Conservation (phyloP, 2,113 vertebrate genomes). For the Chamaea fasciata region DNA sequence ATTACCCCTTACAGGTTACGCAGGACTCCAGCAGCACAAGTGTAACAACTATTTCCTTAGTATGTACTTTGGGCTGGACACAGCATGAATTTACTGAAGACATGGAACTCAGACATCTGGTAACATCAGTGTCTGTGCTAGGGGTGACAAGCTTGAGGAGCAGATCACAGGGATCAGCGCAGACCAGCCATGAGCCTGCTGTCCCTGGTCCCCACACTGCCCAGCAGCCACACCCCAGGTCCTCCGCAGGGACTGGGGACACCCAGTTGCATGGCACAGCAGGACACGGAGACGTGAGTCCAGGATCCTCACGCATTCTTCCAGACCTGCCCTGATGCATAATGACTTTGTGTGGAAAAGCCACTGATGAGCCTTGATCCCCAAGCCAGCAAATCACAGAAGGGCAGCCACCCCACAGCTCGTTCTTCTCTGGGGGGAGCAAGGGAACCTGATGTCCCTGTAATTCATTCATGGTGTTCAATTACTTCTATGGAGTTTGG, state of each 20-base stretch:
- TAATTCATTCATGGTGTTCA: neutral
- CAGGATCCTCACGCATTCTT: accelerated
- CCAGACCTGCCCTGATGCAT: accelerated
- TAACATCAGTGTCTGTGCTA: too few species aligned
- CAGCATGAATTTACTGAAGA: neutral
- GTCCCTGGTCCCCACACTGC: too few species aligned
- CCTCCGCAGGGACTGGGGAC: accelerated
- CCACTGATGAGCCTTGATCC: accelerated
- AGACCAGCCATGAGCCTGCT: accelerated
- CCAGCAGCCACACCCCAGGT: accelerated
- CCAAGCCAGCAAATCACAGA: neutral
- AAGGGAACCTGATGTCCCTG: accelerated
- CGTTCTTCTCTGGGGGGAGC: neutral
- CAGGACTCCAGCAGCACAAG: neutral
- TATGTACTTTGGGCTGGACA: neutral
- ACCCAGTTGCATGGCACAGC: neutral
- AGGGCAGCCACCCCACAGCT: accelerated
- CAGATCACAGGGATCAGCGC: accelerated
- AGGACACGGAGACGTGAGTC: accelerated
- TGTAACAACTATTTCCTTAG: neutral
- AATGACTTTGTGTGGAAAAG: neutral
- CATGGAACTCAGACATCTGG: neutral
- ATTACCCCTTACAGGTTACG: accelerated
- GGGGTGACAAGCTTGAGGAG: neutral
- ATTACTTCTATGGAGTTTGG: neutral